A percentile compares a stretch with the other conserved stretches of the same genome.
Conservation (phyloP, 2,797 vertebrate species). For the Adrianichthys oophorus region DNA sequence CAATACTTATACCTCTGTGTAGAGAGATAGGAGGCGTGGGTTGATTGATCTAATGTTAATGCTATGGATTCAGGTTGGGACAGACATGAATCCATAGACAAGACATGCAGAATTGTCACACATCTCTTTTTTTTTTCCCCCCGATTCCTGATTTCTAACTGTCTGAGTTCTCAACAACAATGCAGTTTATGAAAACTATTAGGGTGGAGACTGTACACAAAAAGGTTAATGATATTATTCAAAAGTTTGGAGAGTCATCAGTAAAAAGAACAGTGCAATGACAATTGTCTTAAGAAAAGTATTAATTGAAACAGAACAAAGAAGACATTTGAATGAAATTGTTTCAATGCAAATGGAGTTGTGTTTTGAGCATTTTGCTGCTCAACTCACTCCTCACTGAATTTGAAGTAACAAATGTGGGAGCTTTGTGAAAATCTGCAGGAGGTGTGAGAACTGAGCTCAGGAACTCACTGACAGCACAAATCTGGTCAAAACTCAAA, state of each 20-base stretch:
- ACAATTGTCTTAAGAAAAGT: neutral
- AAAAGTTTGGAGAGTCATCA: conserved; percentile 22
- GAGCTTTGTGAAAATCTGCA: conserved; percentile 53
- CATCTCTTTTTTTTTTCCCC: conserved; percentile 30
- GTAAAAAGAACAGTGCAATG: conserved; percentile 1
- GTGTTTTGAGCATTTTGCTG: conserved; percentile 36
- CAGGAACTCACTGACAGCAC: conserved; percentile 31
- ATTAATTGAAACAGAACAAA: conserved; percentile 19
- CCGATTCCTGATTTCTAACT: conserved; percentile 50
- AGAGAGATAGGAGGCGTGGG: conserved; percentile 21
- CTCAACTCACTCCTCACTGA: conserved; percentile 21
- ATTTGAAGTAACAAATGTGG: conserved; percentile 40
- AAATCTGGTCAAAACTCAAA: no score
- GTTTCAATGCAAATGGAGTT: conserved; percentile 23
- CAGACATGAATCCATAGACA: conserved; percentile 16
- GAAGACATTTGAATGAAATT: conserved; percentile 4
- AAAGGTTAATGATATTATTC: conserved; percentile 41
- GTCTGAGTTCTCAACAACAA: conserved; percentile 36
- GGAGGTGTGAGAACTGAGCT: conserved; percentile 48
- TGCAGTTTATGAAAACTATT: conserved; percentile 44
- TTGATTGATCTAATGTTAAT: conserved; percentile 49
- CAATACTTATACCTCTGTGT: conserved; percentile 56
- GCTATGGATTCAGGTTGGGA: conserved; percentile 49
- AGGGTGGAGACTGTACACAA: conserved; percentile 26
- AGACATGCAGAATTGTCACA: conserved; percentile 52